A percentile compares a stretch with the other conserved stretches of the same genome.
Evolutionary conservation across 2,113 vertebrate genomes (phyloP).

Genomic region (Labrus mixtus): DNA sequence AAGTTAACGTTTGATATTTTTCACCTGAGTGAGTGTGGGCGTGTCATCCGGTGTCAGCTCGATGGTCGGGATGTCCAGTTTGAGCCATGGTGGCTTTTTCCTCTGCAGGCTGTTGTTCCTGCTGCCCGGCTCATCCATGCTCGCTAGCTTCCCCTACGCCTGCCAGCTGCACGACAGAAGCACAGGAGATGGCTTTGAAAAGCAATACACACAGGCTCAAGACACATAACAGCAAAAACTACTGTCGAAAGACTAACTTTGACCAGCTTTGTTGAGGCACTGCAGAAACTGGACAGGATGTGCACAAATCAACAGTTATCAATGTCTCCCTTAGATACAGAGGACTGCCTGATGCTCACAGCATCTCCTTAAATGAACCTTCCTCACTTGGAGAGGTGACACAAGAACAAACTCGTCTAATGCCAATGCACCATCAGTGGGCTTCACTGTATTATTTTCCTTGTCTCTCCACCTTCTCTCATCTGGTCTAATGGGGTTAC

Average conservation of each 20-base stretch:
- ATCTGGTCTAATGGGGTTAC: no score
- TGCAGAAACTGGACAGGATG: background rate
- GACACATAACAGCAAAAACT: no score
- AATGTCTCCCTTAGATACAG: background rate
- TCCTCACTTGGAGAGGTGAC: no score
- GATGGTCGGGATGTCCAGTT: slow-evolving; percentile 89
- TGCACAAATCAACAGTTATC: slow-evolving; percentile 12
- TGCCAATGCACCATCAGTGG: no score
- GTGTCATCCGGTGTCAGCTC: slow-evolving; percentile 81
- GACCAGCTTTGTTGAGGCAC: background rate
- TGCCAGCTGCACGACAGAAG: slow-evolving; percentile 76
- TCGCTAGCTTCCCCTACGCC: slow-evolving; percentile 56
- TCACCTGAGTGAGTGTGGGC: slow-evolving; percentile 83
- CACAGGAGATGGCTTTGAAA: slow-evolving; percentile 5
- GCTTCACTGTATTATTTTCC: no score
- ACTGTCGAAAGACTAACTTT: no score
- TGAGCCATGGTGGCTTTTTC: slow-evolving; percentile 95
- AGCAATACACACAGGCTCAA: background rate
- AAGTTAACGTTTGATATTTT: background rate
- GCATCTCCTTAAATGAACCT: no score
- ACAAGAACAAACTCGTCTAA: no score
- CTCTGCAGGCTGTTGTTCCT: slow-evolving; percentile 91
- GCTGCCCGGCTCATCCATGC: slow-evolving; percentile 86
- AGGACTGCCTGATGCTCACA: background rate
- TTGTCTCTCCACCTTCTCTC: no score